Conservation (phyloP, 2,888 invertebrate species). For the Heterodera filipjevi region DNA sequence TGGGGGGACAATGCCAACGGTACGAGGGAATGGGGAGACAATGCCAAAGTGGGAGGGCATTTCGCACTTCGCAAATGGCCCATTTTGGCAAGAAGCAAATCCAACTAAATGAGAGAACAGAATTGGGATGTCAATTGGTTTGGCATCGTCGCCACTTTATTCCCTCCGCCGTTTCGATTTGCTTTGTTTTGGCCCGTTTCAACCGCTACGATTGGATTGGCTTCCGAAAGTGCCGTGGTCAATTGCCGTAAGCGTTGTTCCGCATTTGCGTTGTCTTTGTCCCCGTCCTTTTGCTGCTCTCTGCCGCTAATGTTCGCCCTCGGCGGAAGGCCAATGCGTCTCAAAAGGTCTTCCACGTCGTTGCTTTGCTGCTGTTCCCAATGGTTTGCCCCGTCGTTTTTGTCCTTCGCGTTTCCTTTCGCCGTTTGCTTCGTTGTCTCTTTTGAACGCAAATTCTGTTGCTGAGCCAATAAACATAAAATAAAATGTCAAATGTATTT, state of each 20-base stretch:
- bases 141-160: background rate
- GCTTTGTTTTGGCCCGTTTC: background rate
- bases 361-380: constrained; percentile 1
- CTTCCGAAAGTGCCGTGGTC: background rate
- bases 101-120: background rate
- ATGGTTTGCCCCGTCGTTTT: background rate
- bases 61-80: background rate
- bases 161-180: background rate
- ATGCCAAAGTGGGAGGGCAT: background rate
- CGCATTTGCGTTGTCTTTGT: background rate
- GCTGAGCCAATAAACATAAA: background rate
- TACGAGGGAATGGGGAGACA: background rate
- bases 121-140: background rate
- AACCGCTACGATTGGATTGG: background rate
- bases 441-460: background rate
- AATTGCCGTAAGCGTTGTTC: too few species aligned
- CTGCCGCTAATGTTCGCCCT: background rate
- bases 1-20: background rate
- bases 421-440: background rate
- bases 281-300: background rate
- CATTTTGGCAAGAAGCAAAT: background rate
- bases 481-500: background rate
- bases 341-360: background rate
- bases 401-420: background rate
- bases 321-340: background rate